phyloP scores from a whole-genome alignment of 2,797 vertebrate species.

The Moxostoma hubbsi region DNA sequence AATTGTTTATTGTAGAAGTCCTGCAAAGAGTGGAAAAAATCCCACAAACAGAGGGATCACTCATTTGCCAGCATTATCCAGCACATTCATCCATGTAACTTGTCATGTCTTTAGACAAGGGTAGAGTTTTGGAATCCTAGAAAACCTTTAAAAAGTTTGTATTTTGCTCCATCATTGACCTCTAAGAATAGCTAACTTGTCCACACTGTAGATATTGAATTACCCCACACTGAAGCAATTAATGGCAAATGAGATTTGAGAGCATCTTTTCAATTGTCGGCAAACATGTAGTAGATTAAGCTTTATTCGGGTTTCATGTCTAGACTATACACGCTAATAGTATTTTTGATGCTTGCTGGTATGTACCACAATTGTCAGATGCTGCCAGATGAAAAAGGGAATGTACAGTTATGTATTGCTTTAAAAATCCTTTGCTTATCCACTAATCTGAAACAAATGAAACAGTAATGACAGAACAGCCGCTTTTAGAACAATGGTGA shows the following conservation, averaged over 20 bases:
- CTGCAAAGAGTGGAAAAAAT: constrained; percentile 34
- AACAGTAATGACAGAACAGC: constrained; percentile 7
- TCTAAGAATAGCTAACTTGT: constrained; percentile 11
- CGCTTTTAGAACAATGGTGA: constrained; percentile 8
- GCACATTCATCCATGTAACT: constrained; percentile 17
- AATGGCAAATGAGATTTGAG: constrained; percentile 45
- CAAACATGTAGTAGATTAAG: constrained; percentile 34
- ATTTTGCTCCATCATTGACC: constrained; percentile 27
- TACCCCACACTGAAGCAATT: constrained; percentile 48
- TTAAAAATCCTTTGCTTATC: constrained; percentile 21
- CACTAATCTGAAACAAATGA: constrained; percentile 29
- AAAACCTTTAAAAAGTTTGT: constrained; percentile 14
- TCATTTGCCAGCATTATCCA: constrained; percentile 22
- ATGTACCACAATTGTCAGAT: constrained; percentile 9
- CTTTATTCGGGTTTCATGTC: constrained; percentile 49
- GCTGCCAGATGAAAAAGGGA: constrained; percentile 31
- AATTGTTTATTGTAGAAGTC: constrained; percentile 50
- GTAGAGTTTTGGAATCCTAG: neutral
- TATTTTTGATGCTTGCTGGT: constrained; percentile 30
- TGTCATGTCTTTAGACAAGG: constrained; percentile 1
- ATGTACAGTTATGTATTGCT: constrained; percentile 16
- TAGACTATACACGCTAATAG: constrained; percentile 48
- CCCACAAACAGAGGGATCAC: constrained; percentile 31
- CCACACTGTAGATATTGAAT: constrained; percentile 38
- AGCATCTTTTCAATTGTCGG: constrained; percentile 35